phyloP scores from a whole-genome alignment of 30 jellyfish, hydroid and myxozoan genomes.

The Calvadosia cruxmelitensis region DNA sequence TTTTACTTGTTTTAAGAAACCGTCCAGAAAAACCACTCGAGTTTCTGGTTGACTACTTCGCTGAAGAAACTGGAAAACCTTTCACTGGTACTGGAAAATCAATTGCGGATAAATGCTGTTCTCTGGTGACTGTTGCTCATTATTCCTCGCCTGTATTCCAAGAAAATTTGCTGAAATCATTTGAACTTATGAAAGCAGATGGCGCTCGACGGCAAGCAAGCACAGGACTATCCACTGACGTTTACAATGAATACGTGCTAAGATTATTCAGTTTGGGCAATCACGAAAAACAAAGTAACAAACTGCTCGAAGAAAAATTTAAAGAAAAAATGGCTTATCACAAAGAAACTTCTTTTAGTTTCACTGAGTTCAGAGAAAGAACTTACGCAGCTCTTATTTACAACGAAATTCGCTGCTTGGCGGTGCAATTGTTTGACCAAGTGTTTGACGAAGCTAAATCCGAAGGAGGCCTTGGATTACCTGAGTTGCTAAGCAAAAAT shows the following conservation, averaged over 20 bases:
- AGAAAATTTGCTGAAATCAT: background rate
- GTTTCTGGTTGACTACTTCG: background rate
- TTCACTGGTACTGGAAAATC: background rate
- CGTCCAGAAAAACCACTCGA: background rate
- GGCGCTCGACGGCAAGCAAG: too few species aligned
- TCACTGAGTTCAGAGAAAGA: background rate
- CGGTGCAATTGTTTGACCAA: background rate
- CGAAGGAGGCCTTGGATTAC: too few species aligned
- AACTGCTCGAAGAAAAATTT: background rate
- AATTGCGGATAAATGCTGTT: too few species aligned
- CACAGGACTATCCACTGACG: too few species aligned
- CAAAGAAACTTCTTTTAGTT: too few species aligned
- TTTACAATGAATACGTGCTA: too few species aligned
- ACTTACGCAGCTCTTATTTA: background rate
- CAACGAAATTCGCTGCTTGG: background rate
- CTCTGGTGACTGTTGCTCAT: background rate
- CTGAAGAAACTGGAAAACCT: too few species aligned
- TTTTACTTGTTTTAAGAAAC: background rate
- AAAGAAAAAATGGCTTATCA: background rate
- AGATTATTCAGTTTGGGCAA: too few species aligned
- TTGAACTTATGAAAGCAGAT: background rate
- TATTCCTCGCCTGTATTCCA: background rate
- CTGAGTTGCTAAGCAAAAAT: too few species aligned
- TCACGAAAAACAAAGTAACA: too few species aligned
- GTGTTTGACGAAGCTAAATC: too few species aligned